These are phyloP conservation scores for Bombyx huttoni DNA, from an alignment of 2,888 invertebrate species.

Conservation along the genomic window DNA sequence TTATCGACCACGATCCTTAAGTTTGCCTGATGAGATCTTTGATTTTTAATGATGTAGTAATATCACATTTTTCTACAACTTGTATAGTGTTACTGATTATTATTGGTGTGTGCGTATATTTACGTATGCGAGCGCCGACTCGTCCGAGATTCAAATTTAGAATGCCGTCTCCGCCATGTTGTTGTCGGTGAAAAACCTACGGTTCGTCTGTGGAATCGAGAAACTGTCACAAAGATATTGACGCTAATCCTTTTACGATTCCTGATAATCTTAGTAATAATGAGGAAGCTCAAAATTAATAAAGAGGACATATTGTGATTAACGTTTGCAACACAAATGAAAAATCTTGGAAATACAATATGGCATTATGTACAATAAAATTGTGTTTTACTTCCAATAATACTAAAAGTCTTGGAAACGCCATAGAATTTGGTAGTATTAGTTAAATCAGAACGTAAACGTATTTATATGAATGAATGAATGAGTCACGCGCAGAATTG, in stretches of 20 bases:
- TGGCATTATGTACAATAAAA: too few relatives aligned
- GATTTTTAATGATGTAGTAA: conserved; percentile 24
- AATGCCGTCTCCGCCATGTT: conserved; percentile 71
- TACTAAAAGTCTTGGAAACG: conserved; percentile 24
- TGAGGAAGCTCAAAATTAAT: too few relatives aligned
- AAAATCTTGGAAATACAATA: too few relatives aligned
- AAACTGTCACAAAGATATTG: conserved; percentile 37
- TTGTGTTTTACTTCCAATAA: not conserved
- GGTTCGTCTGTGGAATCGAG: conserved; percentile 48
- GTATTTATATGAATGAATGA: conserved; percentile 53
- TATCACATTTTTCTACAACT: conserved; percentile 42
- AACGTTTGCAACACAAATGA: too few relatives aligned
- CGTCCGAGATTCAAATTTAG: conserved; percentile 73
- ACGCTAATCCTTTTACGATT: not conserved
- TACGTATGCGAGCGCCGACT: conserved; percentile 73
- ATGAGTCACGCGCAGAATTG: conserved; percentile 57
- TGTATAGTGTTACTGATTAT: conserved; percentile 66
- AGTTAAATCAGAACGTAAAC: conserved; percentile 32
- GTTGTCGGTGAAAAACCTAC: conserved; percentile 68
- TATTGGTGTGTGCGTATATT: conserved; percentile 70
- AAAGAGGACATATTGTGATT: too few relatives aligned
- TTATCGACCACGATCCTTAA: too few relatives aligned
- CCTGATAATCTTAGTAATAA: too few relatives aligned
- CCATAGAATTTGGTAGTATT: conserved; percentile 38
- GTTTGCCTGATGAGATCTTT: not conserved